Evolutionary conservation across 2,888 invertebrate species (phyloP).

Genomic region (Dermolepida albohirtum): DNA sequence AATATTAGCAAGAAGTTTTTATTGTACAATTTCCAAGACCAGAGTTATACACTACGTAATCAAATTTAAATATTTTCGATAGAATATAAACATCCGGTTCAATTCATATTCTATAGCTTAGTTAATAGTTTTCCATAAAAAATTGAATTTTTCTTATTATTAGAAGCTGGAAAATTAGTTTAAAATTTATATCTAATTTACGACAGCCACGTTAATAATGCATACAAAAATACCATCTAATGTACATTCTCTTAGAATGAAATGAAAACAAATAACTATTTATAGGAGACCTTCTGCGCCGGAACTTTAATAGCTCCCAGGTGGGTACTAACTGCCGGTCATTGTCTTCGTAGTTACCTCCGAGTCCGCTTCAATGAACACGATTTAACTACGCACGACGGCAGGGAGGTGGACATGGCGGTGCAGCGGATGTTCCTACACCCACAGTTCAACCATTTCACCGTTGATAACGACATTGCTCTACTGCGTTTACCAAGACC

Average conservation of each 20-base stretch:
- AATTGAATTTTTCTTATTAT: too few relatives aligned
- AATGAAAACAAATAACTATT: constrained; percentile 47
- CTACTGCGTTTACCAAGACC: constrained; percentile 74
- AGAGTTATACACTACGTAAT: too few relatives aligned
- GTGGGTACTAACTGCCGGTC: constrained; percentile 91
- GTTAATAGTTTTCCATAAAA: too few relatives aligned
- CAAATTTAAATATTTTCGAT: too few relatives aligned
- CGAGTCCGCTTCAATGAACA: constrained; percentile 89
- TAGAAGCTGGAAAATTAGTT: too few relatives aligned
- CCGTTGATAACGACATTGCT: constrained; percentile 94
- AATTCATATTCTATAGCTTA: too few relatives aligned
- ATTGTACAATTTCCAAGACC: too few relatives aligned
- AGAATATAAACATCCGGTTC: too few relatives aligned
- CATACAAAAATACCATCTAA: too few relatives aligned
- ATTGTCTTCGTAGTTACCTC: constrained; percentile 83
- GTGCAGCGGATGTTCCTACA: constrained; percentile 82
- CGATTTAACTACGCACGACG: constrained; percentile 79
- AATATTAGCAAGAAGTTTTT: too few relatives aligned
- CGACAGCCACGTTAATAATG: too few relatives aligned
- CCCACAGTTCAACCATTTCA: constrained; percentile 87
- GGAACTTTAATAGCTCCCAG: constrained; percentile 84
- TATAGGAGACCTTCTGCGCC: constrained; percentile 88
- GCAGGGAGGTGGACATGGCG: constrained; percentile 81
- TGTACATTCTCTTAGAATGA: constrained; percentile 20
- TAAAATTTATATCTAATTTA: too few relatives aligned